Evolutionary conservation across 2,113 vertebrate species (phyloP).

Genomic region (Peucedramus taeniatus): DNA sequence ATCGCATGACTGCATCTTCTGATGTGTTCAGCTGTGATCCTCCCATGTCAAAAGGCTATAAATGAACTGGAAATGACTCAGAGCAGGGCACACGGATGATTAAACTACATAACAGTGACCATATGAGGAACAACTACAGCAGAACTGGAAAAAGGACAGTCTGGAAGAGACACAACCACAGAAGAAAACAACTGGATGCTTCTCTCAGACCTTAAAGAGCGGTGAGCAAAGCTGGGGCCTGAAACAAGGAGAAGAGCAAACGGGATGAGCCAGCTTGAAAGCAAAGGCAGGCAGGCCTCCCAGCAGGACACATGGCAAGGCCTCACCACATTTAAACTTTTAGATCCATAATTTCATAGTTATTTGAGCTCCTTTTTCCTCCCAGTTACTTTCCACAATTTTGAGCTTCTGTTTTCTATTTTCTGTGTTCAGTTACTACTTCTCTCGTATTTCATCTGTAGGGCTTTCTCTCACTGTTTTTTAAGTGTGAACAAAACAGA

Average conservation of each 20-base stretch:
- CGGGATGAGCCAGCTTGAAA: background rate
- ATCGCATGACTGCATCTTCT: background rate
- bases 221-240: background rate
- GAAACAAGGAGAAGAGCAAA: background rate
- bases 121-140: background rate
- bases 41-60: background rate
- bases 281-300: background rate
- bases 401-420: background rate
- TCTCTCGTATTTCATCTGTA: background rate
- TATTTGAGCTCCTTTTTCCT: background rate
- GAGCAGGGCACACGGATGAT: background rate
- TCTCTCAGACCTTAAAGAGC: background rate
- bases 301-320: background rate
- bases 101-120: background rate
- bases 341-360: background rate
- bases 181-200: background rate
- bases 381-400: background rate
- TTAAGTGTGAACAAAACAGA: slow-evolving; percentile 12
- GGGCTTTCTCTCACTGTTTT: background rate
- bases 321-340: background rate
- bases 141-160: background rate
- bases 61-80: background rate
- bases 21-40: background rate
- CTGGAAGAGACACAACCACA: background rate
- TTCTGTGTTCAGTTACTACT: background rate